A percentile compares a stretch with the other conserved stretches of the same genome.
Conservation (phyloP, 2,113 vertebrate species). For the Scytalopus superciliaris region DNA sequence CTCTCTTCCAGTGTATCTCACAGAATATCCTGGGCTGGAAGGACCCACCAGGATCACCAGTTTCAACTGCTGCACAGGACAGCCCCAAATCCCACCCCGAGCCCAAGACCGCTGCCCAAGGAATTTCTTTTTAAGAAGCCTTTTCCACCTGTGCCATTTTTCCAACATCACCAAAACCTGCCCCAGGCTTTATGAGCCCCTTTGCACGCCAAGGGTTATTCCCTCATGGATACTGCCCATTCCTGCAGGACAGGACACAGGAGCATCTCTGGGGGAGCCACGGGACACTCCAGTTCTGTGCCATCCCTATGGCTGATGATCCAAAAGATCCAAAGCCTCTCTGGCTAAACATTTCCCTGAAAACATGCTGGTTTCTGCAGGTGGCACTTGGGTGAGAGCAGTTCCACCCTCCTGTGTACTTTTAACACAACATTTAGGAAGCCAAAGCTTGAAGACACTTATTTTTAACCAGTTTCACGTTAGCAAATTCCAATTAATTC, state of each 20-base stretch:
- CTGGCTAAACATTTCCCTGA: background rate
- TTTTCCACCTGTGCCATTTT: background rate
- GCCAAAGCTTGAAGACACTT: background rate
- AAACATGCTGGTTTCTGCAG: background rate
- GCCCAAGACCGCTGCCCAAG: background rate
- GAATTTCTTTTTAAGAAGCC: background rate
- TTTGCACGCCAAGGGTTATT: background rate
- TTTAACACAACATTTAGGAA: background rate
- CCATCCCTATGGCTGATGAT: background rate
- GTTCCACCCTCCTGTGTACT: background rate
- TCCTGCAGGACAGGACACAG: background rate
- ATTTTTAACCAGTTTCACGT: background rate
- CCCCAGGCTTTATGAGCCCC: background rate
- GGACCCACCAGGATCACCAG: rapidly evolving
- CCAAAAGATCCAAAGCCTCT: background rate
- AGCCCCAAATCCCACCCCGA: background rate
- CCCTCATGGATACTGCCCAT: background rate
- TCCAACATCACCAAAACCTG: background rate
- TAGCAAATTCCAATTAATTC: conserved; percentile 27
- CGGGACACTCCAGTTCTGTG: background rate
- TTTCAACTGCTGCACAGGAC: background rate
- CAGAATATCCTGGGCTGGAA: background rate
- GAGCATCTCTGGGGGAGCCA: background rate
- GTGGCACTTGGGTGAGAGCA: background rate
- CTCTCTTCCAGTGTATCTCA: background rate